Evolutionary conservation across 2,113 vertebrate species (phyloP).

Genomic region (Eudyptes chrysolophus): DNA sequence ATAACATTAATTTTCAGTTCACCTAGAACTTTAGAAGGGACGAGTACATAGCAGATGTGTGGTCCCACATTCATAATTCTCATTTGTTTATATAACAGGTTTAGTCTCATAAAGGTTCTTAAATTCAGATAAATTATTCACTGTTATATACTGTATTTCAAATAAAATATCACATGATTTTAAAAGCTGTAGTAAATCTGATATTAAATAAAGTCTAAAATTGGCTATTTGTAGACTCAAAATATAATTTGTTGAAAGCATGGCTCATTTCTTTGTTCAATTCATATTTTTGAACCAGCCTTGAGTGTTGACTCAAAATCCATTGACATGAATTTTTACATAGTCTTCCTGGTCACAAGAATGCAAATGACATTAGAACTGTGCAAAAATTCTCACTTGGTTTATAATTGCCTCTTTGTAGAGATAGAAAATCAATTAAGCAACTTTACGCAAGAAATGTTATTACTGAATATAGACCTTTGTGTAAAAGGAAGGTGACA

Average conservation of each 20-base stretch:
- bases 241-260: not conserved
- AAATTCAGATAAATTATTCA: not conserved
- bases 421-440: not conserved
- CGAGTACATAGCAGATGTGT: not conserved
- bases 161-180: not conserved
- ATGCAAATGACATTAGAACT: not conserved
- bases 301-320: not conserved
- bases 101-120: not conserved
- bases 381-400: not conserved
- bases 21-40: not conserved
- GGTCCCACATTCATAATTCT: not conserved
- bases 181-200: not conserved
- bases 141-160: not conserved
- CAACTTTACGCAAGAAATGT: not conserved
- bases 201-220: not conserved
- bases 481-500: not conserved
- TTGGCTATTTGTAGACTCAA: not conserved
- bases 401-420: not conserved
- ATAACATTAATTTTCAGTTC: not conserved
- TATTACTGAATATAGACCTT: not conserved
- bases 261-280: not conserved
- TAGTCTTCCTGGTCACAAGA: not conserved
- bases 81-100: not conserved
- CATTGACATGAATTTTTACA: not conserved
- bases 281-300: not conserved